These are phyloP conservation scores for Chelonoidis abingdonii DNA, from an alignment of 2,113 vertebrate genomes.

Conservation along the genomic window DNA sequence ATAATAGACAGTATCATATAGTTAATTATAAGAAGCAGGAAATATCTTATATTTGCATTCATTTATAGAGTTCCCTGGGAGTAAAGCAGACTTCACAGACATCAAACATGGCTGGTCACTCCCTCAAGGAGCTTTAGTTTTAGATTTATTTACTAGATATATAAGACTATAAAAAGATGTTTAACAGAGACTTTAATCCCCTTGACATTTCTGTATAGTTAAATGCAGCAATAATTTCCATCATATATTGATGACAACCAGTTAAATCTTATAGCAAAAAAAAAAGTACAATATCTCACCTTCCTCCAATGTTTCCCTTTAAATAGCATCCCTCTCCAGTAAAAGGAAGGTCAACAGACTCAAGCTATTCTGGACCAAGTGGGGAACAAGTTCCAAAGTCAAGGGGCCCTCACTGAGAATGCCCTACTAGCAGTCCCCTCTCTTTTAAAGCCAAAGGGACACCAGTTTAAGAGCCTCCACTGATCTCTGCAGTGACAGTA, in stretches of 20 bases:
- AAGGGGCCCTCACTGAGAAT: neutral
- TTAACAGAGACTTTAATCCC: neutral
- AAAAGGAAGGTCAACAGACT: neutral
- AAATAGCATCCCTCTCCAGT: neutral
- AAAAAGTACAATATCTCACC: neutral
- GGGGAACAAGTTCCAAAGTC: neutral
- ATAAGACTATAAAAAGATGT: rapidly evolving
- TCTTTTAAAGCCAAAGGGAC: neutral
- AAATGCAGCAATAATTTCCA: neutral
- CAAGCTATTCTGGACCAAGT: neutral
- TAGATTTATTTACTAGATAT: neutral
- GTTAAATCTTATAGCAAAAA: neutral
- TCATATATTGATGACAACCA: neutral
- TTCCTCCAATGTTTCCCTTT: neutral
- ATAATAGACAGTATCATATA: neutral
- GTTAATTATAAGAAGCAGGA: neutral
- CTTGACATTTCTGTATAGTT: neutral
- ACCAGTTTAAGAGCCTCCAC: neutral
- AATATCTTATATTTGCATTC: neutral
- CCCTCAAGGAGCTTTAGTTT: neutral
- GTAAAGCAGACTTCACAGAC: neutral
- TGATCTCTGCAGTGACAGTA: neutral
- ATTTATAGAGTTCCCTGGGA: neutral
- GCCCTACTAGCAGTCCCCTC: neutral
- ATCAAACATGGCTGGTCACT: neutral